Evolutionary conservation across 2,113 vertebrate genomes (phyloP).

Genomic region (Neoarius graeffei): DNA sequence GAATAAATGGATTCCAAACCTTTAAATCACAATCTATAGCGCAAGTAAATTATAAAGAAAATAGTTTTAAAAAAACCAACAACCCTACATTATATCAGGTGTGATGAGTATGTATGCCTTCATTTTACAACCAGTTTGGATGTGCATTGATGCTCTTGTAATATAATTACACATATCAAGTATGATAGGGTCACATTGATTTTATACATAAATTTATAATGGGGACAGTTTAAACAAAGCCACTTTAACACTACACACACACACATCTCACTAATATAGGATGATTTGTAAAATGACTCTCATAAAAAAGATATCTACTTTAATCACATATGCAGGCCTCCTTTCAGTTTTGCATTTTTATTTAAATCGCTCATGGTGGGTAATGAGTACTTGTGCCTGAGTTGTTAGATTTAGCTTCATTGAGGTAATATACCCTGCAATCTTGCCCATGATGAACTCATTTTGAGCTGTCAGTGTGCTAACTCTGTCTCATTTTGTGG

Average conservation of each 20-base stretch:
- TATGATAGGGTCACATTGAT: not conserved
- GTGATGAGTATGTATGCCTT: not conserved
- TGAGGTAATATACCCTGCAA: constrained; percentile 31
- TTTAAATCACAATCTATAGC: not conserved
- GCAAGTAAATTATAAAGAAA: constrained; percentile 8
- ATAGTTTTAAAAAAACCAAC: not conserved
- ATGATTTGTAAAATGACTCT: not conserved
- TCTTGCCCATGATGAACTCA: constrained; percentile 17
- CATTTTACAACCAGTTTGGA: not conserved
- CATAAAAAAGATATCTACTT: constrained; percentile 2
- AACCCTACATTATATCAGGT: not conserved
- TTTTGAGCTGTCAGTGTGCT: constrained; percentile 23
- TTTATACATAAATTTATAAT: not conserved
- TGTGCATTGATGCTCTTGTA: not conserved
- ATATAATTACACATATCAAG: not conserved
- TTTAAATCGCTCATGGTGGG: constrained; percentile 1
- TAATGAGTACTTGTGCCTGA: constrained; percentile 24
- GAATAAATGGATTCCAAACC: not conserved
- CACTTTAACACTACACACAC: not conserved
- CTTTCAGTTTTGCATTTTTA: constrained; percentile 16
- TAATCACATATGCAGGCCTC: not conserved
- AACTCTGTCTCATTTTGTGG: constrained; percentile 31
- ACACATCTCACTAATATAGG: not conserved
- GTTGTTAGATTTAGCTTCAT: constrained; percentile 36
- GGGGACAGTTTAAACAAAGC: not conserved